phyloP scores from a whole-genome alignment of 2,888 invertebrate species.

The Globia sparganii region DNA sequence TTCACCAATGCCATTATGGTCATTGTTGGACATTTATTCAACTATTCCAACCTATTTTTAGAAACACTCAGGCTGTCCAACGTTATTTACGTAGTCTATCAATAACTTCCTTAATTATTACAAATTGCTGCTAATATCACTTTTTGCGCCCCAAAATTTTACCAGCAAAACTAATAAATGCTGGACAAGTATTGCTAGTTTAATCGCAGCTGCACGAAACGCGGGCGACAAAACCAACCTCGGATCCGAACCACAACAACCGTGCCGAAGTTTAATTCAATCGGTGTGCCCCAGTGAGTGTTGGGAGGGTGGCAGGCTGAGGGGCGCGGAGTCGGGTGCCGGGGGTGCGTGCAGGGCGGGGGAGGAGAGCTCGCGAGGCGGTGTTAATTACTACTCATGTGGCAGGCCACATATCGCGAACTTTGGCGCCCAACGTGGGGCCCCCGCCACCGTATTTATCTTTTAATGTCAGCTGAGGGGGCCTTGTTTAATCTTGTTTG shows the following conservation, averaged over 20 bases:
- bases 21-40: background rate
- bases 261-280: conserved; percentile 90
- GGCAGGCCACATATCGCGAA: conserved; percentile 89
- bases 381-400: conserved; percentile 90
- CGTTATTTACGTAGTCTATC: conserved; percentile 26
- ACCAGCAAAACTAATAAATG: conserved; percentile 84
- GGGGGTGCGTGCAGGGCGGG: conserved; percentile 61
- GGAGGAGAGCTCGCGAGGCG: conserved; percentile 76
- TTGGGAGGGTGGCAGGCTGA: conserved; percentile 64
- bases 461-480: conserved; percentile 82
- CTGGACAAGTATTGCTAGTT: conserved; percentile 87
- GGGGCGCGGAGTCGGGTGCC: conserved; percentile 54
- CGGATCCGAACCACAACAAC: conserved; percentile 88
- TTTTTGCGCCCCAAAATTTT: conserved; percentile 66
- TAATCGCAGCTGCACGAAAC: conserved; percentile 88
- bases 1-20: background rate
- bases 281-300: conserved; percentile 85
- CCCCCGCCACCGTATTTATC: conserved; percentile 83
- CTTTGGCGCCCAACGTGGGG: conserved; percentile 86
- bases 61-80: background rate
- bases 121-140: conserved; percentile 45
- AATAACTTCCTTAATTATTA: conserved; percentile 28
- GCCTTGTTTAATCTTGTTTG: conserved; percentile 76
- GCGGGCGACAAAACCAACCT: conserved; percentile 87
- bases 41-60: background rate